These are phyloP conservation scores for Drosophila picticornis DNA, from an alignment of 2,888 invertebrate species.

Conservation along the genomic window DNA sequence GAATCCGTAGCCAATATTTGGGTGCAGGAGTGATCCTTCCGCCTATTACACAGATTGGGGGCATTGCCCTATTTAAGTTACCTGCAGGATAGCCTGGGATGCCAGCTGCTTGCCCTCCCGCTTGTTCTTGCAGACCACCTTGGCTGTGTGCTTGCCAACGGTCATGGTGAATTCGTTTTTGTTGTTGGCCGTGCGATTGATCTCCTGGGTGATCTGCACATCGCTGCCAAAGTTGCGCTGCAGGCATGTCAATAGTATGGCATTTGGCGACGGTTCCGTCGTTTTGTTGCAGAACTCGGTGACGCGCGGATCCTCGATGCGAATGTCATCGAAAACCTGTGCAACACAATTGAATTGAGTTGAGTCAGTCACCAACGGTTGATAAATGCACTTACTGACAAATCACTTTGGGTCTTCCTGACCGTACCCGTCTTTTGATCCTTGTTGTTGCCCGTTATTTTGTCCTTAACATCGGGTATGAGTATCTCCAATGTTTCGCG, in stretches of 20 bases:
- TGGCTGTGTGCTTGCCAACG: slow-evolving; percentile 96
- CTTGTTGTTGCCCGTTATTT: slow-evolving; percentile 88
- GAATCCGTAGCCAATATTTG: background rate
- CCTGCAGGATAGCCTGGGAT: slow-evolving; percentile 96
- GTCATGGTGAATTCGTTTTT: slow-evolving; percentile 97
- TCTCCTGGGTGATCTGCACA: slow-evolving; percentile 93
- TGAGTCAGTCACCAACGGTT: background rate
- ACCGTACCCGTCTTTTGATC: slow-evolving; percentile 61
- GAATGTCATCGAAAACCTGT: slow-evolving; percentile 96
- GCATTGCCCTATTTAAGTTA: slow-evolving; percentile 73
- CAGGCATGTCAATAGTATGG: slow-evolving; percentile 95
- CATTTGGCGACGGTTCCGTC: slow-evolving; percentile 97
- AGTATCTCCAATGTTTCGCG: slow-evolving; percentile 94
- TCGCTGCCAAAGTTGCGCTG: slow-evolving; percentile 97
- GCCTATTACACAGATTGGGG: background rate
- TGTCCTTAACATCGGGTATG: slow-evolving; percentile 95
- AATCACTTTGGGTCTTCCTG: slow-evolving; percentile 86
- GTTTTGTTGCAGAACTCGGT: slow-evolving; percentile 98
- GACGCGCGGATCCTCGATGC: slow-evolving; percentile 96
- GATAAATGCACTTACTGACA: slow-evolving; percentile 84
- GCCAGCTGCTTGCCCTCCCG: slow-evolving; percentile 98
- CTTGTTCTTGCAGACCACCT: slow-evolving; percentile 97
- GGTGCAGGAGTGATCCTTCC: background rate
- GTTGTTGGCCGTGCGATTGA: slow-evolving; percentile 94
- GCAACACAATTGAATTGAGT: slow-evolving; percentile 6